Base-by-base conservation (phyloP, 2,888 invertebrate species). In the Sicus ferrugineus region DNA sequence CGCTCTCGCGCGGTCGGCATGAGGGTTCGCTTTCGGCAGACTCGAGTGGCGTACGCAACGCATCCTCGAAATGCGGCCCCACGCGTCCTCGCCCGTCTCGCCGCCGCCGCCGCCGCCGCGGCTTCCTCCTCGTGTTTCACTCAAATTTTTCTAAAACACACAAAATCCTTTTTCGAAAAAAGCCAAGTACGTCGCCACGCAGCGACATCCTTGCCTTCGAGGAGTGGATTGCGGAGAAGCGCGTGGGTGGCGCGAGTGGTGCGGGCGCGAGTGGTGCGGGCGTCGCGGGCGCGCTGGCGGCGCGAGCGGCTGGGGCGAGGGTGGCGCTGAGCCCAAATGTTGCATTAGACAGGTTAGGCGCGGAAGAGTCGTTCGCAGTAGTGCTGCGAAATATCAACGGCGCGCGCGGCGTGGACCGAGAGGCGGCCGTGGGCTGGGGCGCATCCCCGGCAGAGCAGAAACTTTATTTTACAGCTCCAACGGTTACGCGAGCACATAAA, bases 401-500 rank as follows among this genome's bases (percentile, higher is more conserved):
- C 54, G 46, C 48, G 54, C n/a, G 50, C 48, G 52, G 46, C 50
- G 56, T 34, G 6, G 21, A 65, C 48, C 19, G 48, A 54, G 50
- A 62, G 52, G 54, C 28, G 46, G 70, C n/a, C 26, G 34, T 21
- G 30, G 14, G 56, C 38, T 54, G 34, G 65, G 64, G 52, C 6
- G 63, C 54, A 38, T 59, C 68, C 54, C 70, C 67, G 68, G 69
- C 61, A 72, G 64, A 69, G 70, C 63, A 72, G 67, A 76, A 75
- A 75, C 74, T 75, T 74, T 74, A 72, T 74, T 71, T 73, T 73
- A 72, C 70, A 73, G 61, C 68, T 68, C 56, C 70, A 67, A 54
- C 68, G 65, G 69, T 61, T 68, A 67, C 67, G 67, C 73, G 67
- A 78, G 78, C 81, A 81, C 83, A 83, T 84, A 82, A 81, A 84